Base-by-base conservation (phyloP, 64 coral and sea anemone genomes). In the Platygyra sinensis region DNA sequence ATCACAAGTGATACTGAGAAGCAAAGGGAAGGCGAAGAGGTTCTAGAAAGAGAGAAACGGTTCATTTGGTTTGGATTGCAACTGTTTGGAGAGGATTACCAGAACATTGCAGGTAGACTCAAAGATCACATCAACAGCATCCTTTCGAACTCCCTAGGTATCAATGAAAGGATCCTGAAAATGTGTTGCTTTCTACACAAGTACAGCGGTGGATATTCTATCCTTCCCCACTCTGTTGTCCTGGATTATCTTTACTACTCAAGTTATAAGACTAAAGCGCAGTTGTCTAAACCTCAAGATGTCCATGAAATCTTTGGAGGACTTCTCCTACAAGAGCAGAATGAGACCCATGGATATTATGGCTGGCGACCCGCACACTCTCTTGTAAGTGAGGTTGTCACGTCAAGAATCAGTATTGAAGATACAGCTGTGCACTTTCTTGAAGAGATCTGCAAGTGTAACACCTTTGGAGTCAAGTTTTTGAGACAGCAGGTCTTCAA, bases 11-110 rank as follows among this genome's bases (percentile, higher is more conserved):
- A 88, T 54, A 18, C 0, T 1, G 14, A 10, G n/a, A 33, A 18
- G 72, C n/a, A n/a, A 78, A n/a, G 61, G 42, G 92, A 22, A n/a
- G 92, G 36, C 12, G 92, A 88, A 51, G n/a, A 89, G n/a, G 79
- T 89, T 8, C 59, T 94, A 9, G 87, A 94, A 14, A 80, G 92
- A 39, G 87, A 94, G 22, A 89, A 64, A 15, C 33, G 92, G 5
- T 94, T 94, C 22, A 84, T 94, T 30, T 94, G 92, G 92, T 83
- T 94, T 86, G 92, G 92, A 30, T 75, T 94, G 18, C 78, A 94
- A 36, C 79, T 94, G 1, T 94, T 94, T 76, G 92, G 92, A 11
- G 28, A 87, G 8, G 86, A 94, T 4, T 94, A 94, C 25, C 13
- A 67, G 1, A 88, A 89, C 30, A 94, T 94, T 32, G 52, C 85